These are phyloP conservation scores for Columba janthina DNA, from an alignment of 2,113 vertebrate genomes.

Conservation along the genomic window DNA sequence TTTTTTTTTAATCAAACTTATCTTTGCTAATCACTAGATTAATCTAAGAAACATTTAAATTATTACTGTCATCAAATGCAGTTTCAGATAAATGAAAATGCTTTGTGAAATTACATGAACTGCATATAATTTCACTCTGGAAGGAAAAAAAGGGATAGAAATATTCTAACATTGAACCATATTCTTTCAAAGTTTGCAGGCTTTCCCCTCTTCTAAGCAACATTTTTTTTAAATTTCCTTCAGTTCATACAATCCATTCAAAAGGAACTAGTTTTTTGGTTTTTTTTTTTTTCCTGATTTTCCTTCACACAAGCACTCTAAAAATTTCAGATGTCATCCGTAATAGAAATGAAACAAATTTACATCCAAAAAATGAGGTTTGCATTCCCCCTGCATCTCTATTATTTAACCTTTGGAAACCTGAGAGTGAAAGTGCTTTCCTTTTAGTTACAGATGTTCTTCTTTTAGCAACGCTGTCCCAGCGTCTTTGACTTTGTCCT, in stretches of 20 bases:
- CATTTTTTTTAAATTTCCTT: not conserved
- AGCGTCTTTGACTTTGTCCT: conserved; percentile 61
- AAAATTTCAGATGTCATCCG: not conserved
- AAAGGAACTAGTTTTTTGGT: not conserved
- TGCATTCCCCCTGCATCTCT: conserved; percentile 46
- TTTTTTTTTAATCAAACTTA: not conserved
- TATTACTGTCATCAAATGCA: not conserved
- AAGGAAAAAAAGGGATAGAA: not conserved
- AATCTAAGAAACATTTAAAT: conserved; percentile 14
- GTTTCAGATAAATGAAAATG: not conserved
- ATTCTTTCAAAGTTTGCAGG: not conserved
- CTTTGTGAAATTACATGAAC: not conserved
- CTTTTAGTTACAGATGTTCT: conserved; percentile 61
- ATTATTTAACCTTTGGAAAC: conserved; percentile 63
- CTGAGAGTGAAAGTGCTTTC: conserved; percentile 42
- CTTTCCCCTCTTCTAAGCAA: not conserved
- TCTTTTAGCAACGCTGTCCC: conserved; percentile 51
- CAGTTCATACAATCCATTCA: not conserved
- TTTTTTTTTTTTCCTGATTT: not conserved
- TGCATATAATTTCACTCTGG: not conserved
- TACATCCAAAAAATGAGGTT: conserved; percentile 40
- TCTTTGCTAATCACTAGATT: not conserved
- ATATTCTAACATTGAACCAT: not conserved
- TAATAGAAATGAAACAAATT: conserved; percentile 26
- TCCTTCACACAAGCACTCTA: conserved; percentile 18